Evolutionary conservation across 2,888 invertebrate species (phyloP).

Genomic region (Caradrina kadenii): DNA sequence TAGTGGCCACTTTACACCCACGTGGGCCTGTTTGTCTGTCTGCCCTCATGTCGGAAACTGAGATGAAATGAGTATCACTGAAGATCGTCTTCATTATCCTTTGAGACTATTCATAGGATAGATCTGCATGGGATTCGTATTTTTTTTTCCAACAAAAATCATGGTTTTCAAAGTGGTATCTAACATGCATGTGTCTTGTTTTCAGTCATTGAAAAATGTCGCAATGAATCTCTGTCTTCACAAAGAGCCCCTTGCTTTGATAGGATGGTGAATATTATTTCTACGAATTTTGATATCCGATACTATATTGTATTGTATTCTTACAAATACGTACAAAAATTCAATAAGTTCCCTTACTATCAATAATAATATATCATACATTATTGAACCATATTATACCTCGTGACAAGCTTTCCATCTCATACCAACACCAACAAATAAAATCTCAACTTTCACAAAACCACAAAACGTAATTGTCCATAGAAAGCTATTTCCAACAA

Average conservation of each 20-base stretch:
- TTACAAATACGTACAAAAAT: not conserved
- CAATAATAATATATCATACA: constrained; percentile 16
- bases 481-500: constrained; percentile 55
- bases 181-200: not conserved
- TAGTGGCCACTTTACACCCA: constrained; percentile 86
- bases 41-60: constrained; percentile 61
- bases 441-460: constrained; percentile 59
- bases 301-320: not conserved
- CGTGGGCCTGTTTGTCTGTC: constrained; percentile 77
- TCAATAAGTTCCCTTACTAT: not conserved
- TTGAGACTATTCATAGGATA: constrained; percentile 17
- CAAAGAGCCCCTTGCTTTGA: no score
- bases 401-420: constrained; percentile 30
- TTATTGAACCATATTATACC: constrained; percentile 1
- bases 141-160: not conserved
- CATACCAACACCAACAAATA: constrained; percentile 32
- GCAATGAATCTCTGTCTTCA: no score
- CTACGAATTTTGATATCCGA: no score
- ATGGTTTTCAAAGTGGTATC: not conserved
- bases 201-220: no score
- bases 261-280: no score
- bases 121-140: not conserved
- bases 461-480: constrained; percentile 52
- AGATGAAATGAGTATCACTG: constrained; percentile 51
- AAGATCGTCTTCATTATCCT: constrained; percentile 68